phyloP scores from a whole-genome alignment of 2,888 invertebrate genomes.

The Synanthedon andrenaeformis region DNA sequence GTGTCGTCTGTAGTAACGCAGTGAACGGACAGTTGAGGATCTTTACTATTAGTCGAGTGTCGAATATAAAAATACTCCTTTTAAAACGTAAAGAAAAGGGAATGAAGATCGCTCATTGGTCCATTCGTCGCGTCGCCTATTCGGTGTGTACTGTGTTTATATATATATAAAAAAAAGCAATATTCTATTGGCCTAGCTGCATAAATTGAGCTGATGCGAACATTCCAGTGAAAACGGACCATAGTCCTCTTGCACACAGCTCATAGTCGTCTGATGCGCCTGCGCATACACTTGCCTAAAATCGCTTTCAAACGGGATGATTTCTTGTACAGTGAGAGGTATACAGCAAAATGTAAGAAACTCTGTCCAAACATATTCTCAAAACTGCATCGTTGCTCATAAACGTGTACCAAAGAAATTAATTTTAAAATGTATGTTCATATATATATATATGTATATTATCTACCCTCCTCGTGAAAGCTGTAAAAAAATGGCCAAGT shows the following conservation, averaged over 20 bases:
- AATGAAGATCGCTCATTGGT: too few relatives aligned
- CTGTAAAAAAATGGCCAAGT: neutral
- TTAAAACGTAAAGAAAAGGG: too few relatives aligned
- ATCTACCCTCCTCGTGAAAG: neutral
- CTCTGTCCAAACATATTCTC: too few relatives aligned
- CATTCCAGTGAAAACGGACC: constrained; percentile 48
- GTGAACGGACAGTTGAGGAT: neutral
- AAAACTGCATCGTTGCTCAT: constrained; percentile 45
- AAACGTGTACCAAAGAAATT: constrained; percentile 63
- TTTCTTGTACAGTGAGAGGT: too few relatives aligned
- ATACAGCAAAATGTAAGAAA: too few relatives aligned
- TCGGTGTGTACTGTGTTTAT: constrained; percentile 54
- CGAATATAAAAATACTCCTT: too few relatives aligned
- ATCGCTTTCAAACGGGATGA: too few relatives aligned
- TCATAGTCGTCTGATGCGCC: neutral
- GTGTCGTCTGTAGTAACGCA: constrained; percentile 20
- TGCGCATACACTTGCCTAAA: too few relatives aligned
- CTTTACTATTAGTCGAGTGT: too few relatives aligned
- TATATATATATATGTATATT: constrained; percentile 3
- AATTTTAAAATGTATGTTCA: constrained; percentile 23
- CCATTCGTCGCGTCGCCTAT: constrained; percentile 26
- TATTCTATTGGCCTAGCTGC: constrained; percentile 46
- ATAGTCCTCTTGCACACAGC: constrained; percentile 13
- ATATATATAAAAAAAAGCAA: constrained; percentile 30
- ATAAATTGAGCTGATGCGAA: constrained; percentile 34